These are phyloP conservation scores for Salvator merianae DNA, from an alignment of 2,113 vertebrate genomes.

Conservation along the genomic window DNA sequence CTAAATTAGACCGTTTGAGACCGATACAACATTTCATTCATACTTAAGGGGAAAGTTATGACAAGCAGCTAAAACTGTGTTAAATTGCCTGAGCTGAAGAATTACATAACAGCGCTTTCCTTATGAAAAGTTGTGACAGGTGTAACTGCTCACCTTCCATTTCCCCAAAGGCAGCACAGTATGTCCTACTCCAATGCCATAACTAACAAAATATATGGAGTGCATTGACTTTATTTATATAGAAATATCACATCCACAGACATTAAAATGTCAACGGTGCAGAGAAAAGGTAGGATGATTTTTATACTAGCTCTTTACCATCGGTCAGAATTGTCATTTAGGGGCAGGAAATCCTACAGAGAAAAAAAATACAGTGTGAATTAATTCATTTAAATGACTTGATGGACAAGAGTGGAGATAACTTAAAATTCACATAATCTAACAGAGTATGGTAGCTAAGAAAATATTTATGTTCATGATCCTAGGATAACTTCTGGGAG, in stretches of 20 bases:
- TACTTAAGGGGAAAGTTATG: slow-evolving; percentile 53
- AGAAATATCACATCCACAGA: slow-evolving; percentile 9
- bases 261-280: slow-evolving; percentile 2
- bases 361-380: neutral
- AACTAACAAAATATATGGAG: slow-evolving; percentile 27
- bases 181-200: slow-evolving; percentile 38
- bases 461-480: neutral
- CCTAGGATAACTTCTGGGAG: neutral
- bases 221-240: slow-evolving; percentile 30
- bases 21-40: slow-evolving; percentile 48
- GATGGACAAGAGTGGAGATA: neutral
- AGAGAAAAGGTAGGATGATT: slow-evolving; percentile 21
- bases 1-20: slow-evolving; percentile 51
- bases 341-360: slow-evolving; percentile 26
- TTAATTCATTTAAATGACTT: neutral
- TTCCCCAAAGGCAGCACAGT: slow-evolving; percentile 44
- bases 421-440: slow-evolving; percentile 14
- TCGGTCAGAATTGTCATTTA: slow-evolving; percentile 13
- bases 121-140: slow-evolving; percentile 53
- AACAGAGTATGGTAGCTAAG: neutral
- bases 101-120: slow-evolving; percentile 56
- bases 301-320: neutral
- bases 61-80: slow-evolving; percentile 36
- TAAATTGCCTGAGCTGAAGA: slow-evolving; percentile 59
- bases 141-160: slow-evolving; percentile 49